Evolutionary conservation across 1,140 invertebrate species (phyloP).

Genomic region (Drosophila nebulosa): DNA sequence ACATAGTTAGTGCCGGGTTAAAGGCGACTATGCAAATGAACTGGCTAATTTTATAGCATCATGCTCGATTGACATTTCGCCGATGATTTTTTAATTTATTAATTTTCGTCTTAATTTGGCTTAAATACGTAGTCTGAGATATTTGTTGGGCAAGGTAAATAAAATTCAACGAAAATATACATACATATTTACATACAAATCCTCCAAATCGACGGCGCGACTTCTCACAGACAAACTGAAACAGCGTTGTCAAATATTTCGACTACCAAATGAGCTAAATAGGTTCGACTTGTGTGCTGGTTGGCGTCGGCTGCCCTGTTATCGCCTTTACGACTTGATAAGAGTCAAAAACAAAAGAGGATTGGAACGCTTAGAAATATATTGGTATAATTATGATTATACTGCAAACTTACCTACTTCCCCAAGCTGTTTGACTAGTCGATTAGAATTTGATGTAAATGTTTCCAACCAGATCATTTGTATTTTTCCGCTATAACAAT

Average conservation of each 20-base stretch:
- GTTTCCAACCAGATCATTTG: constrained; percentile 3
- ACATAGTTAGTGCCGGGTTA: constrained; percentile 35
- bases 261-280: not conserved
- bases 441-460: constrained; percentile 46
- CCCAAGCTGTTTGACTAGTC: not conserved
- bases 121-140: constrained; percentile 12
- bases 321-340: constrained; percentile 38
- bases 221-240: constrained; percentile 41
- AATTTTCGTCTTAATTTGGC: constrained; percentile 34
- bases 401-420: constrained; percentile 11
- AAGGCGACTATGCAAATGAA: constrained; percentile 35
- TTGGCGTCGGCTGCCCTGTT: not conserved
- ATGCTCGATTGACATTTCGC: not conserved
- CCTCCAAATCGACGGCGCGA: constrained; percentile 20
- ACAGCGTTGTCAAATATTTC: constrained; percentile 41
- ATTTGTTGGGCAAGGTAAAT: not conserved
- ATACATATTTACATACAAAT: constrained; percentile 46
- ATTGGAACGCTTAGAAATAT: constrained; percentile 21
- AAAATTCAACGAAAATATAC: not conserved
- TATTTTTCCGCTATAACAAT: constrained; percentile 29
- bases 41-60: constrained; percentile 16
- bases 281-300: not conserved
- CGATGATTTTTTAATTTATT: constrained; percentile 33
- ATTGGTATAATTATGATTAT: constrained; percentile 7
- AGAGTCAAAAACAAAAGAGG: constrained; percentile 19